Evolutionary conservation across 2,113 vertebrate genomes (phyloP).

Genomic region (Xenotilapia leptura): DNA sequence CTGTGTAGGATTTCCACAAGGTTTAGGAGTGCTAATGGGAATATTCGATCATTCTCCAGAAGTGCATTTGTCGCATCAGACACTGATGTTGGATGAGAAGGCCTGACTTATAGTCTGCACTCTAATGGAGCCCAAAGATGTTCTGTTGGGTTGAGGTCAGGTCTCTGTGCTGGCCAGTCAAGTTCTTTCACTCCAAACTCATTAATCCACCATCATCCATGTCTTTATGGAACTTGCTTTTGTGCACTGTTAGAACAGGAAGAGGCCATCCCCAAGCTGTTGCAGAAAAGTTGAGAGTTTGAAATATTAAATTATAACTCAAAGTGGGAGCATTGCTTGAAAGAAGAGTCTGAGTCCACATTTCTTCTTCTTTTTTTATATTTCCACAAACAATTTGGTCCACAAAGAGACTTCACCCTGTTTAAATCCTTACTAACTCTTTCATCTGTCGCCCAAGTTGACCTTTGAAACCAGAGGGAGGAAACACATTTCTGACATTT

Average conservation of each 20-base stretch:
- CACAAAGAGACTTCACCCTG: neutral
- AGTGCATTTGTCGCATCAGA: neutral
- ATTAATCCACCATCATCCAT: rapidly evolving
- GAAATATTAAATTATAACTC: neutral
- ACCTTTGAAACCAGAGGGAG: neutral
- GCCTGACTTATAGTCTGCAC: neutral
- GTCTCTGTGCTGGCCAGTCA: neutral
- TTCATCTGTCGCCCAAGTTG: neutral
- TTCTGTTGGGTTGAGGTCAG: neutral
- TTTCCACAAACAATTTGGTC: neutral
- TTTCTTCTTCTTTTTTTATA: rapidly evolving
- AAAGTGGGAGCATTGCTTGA: rapidly evolving
- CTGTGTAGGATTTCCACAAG: neutral
- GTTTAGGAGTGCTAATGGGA: neutral
- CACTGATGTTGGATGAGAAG: rapidly evolving
- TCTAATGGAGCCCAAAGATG: rapidly evolving
- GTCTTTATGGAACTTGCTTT: neutral
- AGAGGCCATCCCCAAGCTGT: neutral
- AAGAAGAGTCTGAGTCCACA: neutral
- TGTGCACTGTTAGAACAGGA: neutral
- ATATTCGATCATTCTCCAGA: neutral
- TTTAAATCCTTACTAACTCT: neutral
- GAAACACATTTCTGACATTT: neutral
- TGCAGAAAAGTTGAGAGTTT: neutral
- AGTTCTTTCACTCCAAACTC: neutral